Base-by-base conservation (phyloP, 2,888 invertebrate genomes). In the Nineta flava region DNA sequence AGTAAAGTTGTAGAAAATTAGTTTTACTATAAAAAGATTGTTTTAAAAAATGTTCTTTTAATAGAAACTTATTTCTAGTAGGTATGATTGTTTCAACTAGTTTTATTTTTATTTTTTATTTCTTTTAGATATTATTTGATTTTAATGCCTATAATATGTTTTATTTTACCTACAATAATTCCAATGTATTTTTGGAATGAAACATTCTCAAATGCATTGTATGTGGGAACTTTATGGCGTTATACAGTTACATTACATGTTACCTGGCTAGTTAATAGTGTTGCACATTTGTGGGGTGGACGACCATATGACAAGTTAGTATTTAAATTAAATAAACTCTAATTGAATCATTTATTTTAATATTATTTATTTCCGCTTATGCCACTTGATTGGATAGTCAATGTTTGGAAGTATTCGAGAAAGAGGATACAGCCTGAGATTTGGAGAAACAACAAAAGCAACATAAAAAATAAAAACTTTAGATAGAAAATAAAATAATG, bases 231-330 rank as follows among this genome's bases (percentile, higher is more conserved):
- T 5, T 67, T 73, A 47, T 59, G 79, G 9, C 69, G 81, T 35
- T 80, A 77, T 59, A 62, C 68, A 10, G 55, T 71, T 47, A 71
- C 70, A 6, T 68, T 82, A 13, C 76, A 83, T 59, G 65, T 69
- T 52, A 79, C 79, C 1, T 81, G 79, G 72, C 62, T 75, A n/a
- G 76, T 81, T 2, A 81, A 81, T 65, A 77, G 77, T 55, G 73
- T 71, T 3, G 79, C 80, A 12, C 81, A 81, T 60, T 58, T 65
- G 26, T 59, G 62, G 40, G 66, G 63, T 48, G 69, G 71, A 21
- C 66, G 63, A 47, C 69, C 71, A 21, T 73, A 72, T 48, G 68
- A 79, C 50, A 63, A 59, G 54, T 48, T 41, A 41, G 38, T 48
- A 35, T 19, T 32, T 55, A n/a, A 40, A 7, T 17, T 15, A 43